Evolutionary conservation across 2,797 vertebrate genomes (phyloP), one percentile per base, ranked within the genome.

Genomic region (Hipposideros larvatus): DNA sequence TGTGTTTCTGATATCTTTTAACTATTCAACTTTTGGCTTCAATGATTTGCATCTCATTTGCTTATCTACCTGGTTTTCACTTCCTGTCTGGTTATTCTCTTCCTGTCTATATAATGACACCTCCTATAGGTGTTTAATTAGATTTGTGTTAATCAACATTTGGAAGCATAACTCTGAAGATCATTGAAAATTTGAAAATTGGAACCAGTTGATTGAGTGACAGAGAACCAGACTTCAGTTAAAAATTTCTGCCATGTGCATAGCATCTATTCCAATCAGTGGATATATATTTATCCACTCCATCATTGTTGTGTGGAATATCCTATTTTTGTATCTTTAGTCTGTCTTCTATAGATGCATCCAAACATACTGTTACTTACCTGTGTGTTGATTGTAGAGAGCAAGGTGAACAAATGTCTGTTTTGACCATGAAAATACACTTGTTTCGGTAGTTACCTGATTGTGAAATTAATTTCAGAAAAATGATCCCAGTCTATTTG

Each of bases 51-150:
- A 63, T 91, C 59, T 21, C 59, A 70, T 95, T 96, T 96, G 71
- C 96, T 93, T 93, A 87, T 96, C 96, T 97, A 91, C 93, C 89
- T 94, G 89, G 43, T 43, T 70, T 86, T 80, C 82, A 68, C 68
- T 96, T 97, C 92, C 96, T 82, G 85, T 78, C 86, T 84, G 80
- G n/a, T 57, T 88, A 41, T 85, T 95, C 57, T 92, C 95, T 96
- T 95, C 94, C 91, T 97, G 85, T 55, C 71, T 90, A 2, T 93
- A 21, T 77, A 93, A 89, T 59, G 70, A 91, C 86, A 41, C 48
- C 24, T 97, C 55, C 51, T 75, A 68, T 78, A 97, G 97, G 93
- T 97, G 95, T 97, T 97, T 96, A 88, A 98, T 97, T 95, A 92
- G 73, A 91, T 97, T 97, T 96, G 18, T 94, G 61, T 94, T 97